Conservation (phyloP, 2,113 vertebrate genomes). For the Varanus salvator region DNA sequence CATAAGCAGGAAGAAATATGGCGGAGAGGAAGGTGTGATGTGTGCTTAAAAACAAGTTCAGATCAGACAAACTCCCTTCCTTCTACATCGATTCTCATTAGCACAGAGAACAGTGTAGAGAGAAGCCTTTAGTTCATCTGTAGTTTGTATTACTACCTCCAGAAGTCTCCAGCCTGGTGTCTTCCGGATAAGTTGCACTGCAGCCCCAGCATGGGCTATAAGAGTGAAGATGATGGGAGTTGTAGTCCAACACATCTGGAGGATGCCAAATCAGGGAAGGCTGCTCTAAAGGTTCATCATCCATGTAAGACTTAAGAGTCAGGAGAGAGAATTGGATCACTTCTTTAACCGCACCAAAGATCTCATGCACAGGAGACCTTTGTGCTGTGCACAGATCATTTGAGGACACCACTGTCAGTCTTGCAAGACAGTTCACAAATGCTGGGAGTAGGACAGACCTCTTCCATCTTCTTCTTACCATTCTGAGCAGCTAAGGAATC, state of each 20-base stretch:
- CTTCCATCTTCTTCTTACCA: not conserved
- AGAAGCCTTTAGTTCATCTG: not conserved
- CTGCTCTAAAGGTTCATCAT: not conserved
- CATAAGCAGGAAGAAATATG: not conserved
- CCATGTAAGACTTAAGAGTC: not conserved
- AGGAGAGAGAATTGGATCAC: not conserved
- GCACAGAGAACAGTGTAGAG: not conserved
- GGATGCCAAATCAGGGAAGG: no score
- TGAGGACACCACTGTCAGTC: not conserved
- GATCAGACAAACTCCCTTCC: constrained; percentile 20
- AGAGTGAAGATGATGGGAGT: no score
- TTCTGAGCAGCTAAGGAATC: not conserved
- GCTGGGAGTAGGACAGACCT: not conserved
- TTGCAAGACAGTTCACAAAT: not conserved
- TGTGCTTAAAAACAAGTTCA: not conserved
- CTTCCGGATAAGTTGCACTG: no score
- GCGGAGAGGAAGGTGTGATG: not conserved
- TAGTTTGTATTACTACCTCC: not conserved
- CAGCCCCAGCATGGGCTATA: no score
- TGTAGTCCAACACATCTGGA: no score
- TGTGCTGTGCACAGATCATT: not conserved
- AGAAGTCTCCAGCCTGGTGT: no score
- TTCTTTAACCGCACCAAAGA: not conserved
- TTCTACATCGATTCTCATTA: not conserved
- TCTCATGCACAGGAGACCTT: not conserved